These are phyloP conservation scores for Hirtodrosophila histrioides DNA, from an alignment of 2,888 invertebrate genomes.

Conservation along the genomic window DNA sequence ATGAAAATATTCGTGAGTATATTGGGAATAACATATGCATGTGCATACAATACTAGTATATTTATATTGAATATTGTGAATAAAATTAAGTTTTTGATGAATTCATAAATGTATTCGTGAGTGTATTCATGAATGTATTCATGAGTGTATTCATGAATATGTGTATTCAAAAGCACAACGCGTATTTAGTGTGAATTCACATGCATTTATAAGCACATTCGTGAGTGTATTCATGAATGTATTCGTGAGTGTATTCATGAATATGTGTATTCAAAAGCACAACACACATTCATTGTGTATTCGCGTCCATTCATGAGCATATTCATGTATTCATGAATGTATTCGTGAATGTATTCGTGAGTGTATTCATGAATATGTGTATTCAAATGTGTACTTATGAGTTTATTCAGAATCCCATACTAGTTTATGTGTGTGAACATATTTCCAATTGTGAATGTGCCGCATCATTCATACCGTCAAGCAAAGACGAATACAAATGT, in stretches of 20 bases:
- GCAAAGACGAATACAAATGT: background rate
- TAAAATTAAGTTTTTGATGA: background rate
- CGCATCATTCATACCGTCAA: background rate
- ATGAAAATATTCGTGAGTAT: too few relatives aligned
- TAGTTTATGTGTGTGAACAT: too few relatives aligned
- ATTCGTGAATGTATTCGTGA: slow-evolving; percentile 5
- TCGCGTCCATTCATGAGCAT: background rate
- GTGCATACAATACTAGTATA: too few relatives aligned
- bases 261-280: background rate
- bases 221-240: slow-evolving; percentile 1
- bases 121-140: background rate
- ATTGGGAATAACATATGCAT: too few relatives aligned
- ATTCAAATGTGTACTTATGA: background rate
- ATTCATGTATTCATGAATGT: background rate
- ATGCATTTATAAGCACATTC: background rate
- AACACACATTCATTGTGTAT: background rate
- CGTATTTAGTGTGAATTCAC: too few relatives aligned
- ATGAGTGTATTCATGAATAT: background rate
- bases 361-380: background rate
- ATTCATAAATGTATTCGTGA: background rate
- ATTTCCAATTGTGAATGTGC: background rate
- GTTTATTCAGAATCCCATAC: background rate
- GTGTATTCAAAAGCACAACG: too few relatives aligned
- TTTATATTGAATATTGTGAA: too few relatives aligned
- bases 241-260: background rate